Evolutionary conservation across 1,140 invertebrate genomes (phyloP).

Genomic region (Chelonus insularis): DNA sequence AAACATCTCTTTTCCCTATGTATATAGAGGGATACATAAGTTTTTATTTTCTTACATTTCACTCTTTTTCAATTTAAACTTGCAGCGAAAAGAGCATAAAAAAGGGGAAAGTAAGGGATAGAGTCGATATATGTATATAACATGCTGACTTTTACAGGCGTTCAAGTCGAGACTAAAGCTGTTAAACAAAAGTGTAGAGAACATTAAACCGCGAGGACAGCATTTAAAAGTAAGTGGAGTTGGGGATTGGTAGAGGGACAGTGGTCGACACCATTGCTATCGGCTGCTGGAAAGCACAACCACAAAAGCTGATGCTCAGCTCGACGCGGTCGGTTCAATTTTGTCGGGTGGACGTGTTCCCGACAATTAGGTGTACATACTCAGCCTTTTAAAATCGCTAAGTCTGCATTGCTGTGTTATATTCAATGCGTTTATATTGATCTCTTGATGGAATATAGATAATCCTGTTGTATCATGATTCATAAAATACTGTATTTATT

Average conservation of each 20-base stretch:
- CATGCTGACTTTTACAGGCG: slow-evolving; percentile 60
- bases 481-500: too few relatives aligned
- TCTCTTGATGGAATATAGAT: too few relatives aligned
- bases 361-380: slow-evolving; percentile 59
- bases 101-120: too few relatives aligned
- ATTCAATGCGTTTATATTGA: too few relatives aligned
- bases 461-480: too few relatives aligned
- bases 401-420: slow-evolving; percentile 35
- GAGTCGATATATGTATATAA: slow-evolving; percentile 43
- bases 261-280: slow-evolving; percentile 18
- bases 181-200: slow-evolving; percentile 19
- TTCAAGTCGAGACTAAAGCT: slow-evolving; percentile 31
- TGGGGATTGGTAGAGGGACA: slow-evolving; percentile 32
- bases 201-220: slow-evolving; percentile 6
- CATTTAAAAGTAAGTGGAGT: slow-evolving; percentile 5
- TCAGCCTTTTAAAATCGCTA: slow-evolving; percentile 56
- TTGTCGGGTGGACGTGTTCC: slow-evolving; percentile 56
- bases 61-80: too few relatives aligned
- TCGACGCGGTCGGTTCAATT: slow-evolving; percentile 53
- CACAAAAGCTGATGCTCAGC: slow-evolving; percentile 49
- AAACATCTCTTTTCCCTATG: too few relatives aligned
- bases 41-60: too few relatives aligned
- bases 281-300: slow-evolving; percentile 39
- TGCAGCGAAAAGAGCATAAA: too few relatives aligned
- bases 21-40: too few relatives aligned